Evolutionary conservation across 2,797 vertebrate genomes (phyloP).

Genomic region (Clarias fuscus): DNA sequence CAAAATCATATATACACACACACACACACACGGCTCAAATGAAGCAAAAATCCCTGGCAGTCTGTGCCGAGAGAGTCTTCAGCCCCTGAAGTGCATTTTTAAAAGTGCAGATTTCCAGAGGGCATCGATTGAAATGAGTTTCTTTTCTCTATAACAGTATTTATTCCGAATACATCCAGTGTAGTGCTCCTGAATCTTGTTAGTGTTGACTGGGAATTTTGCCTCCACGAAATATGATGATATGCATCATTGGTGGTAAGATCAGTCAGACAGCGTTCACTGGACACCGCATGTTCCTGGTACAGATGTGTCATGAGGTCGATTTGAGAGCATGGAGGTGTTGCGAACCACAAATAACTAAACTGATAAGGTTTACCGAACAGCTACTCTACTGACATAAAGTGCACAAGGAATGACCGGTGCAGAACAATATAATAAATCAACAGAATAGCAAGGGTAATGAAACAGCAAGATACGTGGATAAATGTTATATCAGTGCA

Average conservation of each 20-base stretch:
- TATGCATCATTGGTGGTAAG: background rate
- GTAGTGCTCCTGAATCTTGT: background rate
- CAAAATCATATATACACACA: background rate
- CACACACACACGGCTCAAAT: background rate
- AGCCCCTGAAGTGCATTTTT: background rate
- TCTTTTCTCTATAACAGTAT: background rate
- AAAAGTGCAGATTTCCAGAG: background rate
- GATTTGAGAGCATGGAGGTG: background rate
- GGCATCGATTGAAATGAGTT: background rate
- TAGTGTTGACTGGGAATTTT: background rate
- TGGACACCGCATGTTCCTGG: background rate
- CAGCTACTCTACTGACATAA: background rate
- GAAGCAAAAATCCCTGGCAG: background rate
- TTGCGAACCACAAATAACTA: background rate
- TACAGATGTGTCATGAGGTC: background rate
- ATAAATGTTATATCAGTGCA: background rate
- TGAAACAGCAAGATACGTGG: background rate
- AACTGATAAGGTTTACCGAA: background rate
- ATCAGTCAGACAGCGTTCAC: background rate
- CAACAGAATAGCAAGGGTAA: background rate
- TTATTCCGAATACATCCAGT: background rate
- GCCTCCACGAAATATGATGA: background rate
- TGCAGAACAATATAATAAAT: background rate
- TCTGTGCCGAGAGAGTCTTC: background rate
- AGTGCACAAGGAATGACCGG: background rate